Evolutionary conservation across 37 sponge, comb jelly and placozoan genomes (phyloP), one percentile per base, ranked within the genome.

Genomic region (Corticium candelabrum): DNA sequence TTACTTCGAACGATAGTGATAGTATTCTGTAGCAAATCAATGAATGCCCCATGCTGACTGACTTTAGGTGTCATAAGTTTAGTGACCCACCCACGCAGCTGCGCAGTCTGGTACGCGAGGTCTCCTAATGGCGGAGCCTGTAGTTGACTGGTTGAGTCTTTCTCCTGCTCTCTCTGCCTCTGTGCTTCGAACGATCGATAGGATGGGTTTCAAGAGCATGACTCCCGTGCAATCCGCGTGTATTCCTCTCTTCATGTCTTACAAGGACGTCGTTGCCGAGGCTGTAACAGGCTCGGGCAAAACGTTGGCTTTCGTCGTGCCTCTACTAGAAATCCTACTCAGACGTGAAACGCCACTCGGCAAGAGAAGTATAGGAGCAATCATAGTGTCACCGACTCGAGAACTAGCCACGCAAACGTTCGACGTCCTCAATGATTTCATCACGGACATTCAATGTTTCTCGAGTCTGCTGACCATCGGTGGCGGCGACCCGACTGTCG

Each of bases 241-340:
- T 50, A 50, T 50, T 50, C 21, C 21, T 50, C 62, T 50, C 21
- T 50, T 50, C 62, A 11, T 50, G 15, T 50, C 62, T 11, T 21
- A 50, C 62, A 50, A 50, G 62, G 62, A 50, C 62, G 62, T 50
- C 62, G 62, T 50, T 50, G 62, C 62, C 62, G 62, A 50, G 21
- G 62, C 62, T 21, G 88, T 94, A 2, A 91, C 92, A 34, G 89
- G 92, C 5, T 94, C 95, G 21, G 99, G 99, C 2, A 98, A 98
- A 74, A 98, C 99, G 1, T 84, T 98, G 11, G 91, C 99, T 0
- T 98, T 98, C 85, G 89, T 94, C 35, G 85, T 98, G 33, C 99
- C 99, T 27, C 70, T 89, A 3, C 43, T 98, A 11, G 90, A 98
- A 70, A 88, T 82, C 21, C 69, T 98, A 57, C 74, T 79, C 40